Evolutionary conservation across 37 sponge, comb jelly and placozoan genomes (phyloP).

Genomic region (Mnemiopsis leidyi): DNA sequence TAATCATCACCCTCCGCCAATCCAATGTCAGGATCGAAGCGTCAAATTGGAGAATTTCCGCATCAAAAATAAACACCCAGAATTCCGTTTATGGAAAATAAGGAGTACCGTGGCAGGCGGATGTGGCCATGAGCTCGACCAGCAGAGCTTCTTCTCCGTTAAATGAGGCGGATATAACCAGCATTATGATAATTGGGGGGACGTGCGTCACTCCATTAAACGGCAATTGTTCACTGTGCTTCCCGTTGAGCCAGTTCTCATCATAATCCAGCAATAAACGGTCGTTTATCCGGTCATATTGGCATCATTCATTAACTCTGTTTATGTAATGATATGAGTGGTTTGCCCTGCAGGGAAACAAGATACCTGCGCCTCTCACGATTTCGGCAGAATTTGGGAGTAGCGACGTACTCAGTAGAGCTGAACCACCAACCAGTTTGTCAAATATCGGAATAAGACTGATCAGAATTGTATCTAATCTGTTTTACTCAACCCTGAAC

Average conservation of each 20-base stretch:
- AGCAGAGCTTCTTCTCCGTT: too few species aligned
- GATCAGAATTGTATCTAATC: too few species aligned
- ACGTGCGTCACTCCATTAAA: neutral
- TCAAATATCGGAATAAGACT: too few species aligned
- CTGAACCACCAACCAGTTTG: too few species aligned
- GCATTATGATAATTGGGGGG: neutral
- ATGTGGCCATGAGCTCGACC: neutral
- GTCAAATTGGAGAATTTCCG: neutral
- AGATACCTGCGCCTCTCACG: too few species aligned
- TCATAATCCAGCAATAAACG: neutral
- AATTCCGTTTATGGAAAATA: neutral
- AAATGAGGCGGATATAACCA: neutral
- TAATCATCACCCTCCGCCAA: neutral
- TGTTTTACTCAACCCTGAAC: too few species aligned
- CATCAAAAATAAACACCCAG: neutral
- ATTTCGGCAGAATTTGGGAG: too few species aligned
- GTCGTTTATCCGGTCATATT: neutral
- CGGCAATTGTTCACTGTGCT: neutral
- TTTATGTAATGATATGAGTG: too few species aligned
- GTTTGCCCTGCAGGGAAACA: too few species aligned
- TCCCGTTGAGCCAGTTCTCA: neutral
- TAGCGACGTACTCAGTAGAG: too few species aligned
- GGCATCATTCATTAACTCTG: too few species aligned
- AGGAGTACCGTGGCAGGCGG: neutral
- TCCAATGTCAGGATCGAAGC: neutral